These are phyloP conservation scores for Brachionus rubens DNA, from an alignment of 1,140 invertebrate species.

Conservation along the genomic window DNA sequence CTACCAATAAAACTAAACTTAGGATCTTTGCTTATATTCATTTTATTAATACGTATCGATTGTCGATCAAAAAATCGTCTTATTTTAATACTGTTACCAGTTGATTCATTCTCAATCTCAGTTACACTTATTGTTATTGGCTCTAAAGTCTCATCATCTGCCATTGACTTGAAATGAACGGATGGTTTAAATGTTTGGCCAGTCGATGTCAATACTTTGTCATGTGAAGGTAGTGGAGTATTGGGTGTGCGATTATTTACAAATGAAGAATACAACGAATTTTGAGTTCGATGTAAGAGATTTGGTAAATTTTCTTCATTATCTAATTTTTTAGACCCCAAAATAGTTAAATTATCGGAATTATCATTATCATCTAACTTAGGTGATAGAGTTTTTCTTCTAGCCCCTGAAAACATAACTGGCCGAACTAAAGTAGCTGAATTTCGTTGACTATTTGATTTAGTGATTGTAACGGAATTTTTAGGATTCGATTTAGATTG, in stretches of 20 bases:
- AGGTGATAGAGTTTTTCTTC: not conserved
- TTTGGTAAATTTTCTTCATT: not conserved
- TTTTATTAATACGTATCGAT: slow-evolving; percentile 18
- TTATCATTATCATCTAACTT: not conserved
- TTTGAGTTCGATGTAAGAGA: not conserved
- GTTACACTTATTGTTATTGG: slow-evolving; percentile 28
- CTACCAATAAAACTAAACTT: not conserved
- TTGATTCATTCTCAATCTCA: slow-evolving; percentile 33
- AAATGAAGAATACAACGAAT: slow-evolving; percentile 21
- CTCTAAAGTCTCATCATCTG: slow-evolving; percentile 2
- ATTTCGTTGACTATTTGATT: slow-evolving; percentile 4
- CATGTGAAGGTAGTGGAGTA: slow-evolving; percentile 12
- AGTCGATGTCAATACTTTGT: slow-evolving; percentile 9
- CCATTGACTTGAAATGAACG: not conserved
- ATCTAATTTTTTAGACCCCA: not conserved
- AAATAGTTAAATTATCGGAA: not conserved
- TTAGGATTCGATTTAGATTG: not conserved
- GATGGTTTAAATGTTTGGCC: not conserved
- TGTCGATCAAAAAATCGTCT: slow-evolving; percentile 38
- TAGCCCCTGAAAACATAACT: not conserved
- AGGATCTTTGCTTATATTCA: not conserved
- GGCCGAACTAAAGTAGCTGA: not conserved
- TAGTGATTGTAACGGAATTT: not conserved
- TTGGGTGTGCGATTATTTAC: slow-evolving; percentile 6
- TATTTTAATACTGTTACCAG: not conserved